Evolutionary conservation across 2,113 vertebrate species (phyloP).

Genomic region (Numenius arquata): DNA sequence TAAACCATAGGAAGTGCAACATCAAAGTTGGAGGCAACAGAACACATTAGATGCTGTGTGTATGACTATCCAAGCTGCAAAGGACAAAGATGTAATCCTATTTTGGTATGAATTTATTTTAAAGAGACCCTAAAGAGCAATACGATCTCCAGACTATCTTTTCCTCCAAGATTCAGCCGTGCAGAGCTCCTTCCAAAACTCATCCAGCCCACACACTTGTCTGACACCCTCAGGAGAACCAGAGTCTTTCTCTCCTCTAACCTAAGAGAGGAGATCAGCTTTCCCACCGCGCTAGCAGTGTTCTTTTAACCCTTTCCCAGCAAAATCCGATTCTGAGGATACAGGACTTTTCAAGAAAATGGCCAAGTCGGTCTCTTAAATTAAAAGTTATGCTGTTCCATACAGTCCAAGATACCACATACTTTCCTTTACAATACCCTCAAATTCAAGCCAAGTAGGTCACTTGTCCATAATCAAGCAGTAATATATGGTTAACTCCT

Average conservation of each 20-base stretch:
- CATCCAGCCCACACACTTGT: slow-evolving; percentile 18
- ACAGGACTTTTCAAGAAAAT: not conserved
- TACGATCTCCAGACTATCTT: not conserved
- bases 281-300: not conserved
- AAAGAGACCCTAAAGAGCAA: slow-evolving; percentile 14
- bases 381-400: not conserved
- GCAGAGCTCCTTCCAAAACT: not conserved
- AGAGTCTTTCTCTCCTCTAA: not conserved
- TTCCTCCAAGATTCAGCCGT: not conserved
- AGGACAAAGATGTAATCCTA: not conserved
- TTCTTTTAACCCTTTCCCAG: slow-evolving; percentile 16
- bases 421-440: not conserved
- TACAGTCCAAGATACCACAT: not conserved
- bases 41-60: not conserved
- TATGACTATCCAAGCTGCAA: not conserved
- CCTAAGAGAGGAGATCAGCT: not conserved
- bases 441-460: not conserved
- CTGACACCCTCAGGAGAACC: not conserved
- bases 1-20: not conserved
- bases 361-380: not conserved
- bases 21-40: not conserved
- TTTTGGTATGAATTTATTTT: slow-evolving; percentile 19
- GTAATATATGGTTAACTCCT: not conserved
- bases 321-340: not conserved
- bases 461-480: not conserved